Conservation (phyloP, 2,797 vertebrate species). For the Danionella dracula region DNA sequence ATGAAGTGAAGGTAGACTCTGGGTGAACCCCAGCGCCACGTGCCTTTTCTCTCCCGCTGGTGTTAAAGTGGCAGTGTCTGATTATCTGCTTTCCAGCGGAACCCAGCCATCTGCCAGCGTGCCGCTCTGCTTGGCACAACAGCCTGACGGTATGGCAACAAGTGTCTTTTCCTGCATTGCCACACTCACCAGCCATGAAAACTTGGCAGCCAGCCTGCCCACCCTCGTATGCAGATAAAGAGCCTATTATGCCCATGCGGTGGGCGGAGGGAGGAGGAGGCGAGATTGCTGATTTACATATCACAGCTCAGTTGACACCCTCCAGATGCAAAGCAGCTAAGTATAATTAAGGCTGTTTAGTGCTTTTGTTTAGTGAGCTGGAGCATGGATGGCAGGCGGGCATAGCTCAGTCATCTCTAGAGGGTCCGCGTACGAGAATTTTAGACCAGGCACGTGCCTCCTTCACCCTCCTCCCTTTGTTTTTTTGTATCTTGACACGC, state of each 20-base stretch:
- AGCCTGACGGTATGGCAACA: slow-evolving; percentile 72
- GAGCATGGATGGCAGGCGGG: slow-evolving; percentile 48
- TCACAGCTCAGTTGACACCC: slow-evolving; percentile 67
- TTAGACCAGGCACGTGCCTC: slow-evolving; percentile 51
- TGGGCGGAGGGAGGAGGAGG: slow-evolving; percentile 46
- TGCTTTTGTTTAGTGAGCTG: slow-evolving; percentile 70
- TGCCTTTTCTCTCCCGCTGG: slow-evolving; percentile 50
- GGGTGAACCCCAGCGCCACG: slow-evolving; percentile 38
- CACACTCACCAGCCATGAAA: slow-evolving; percentile 65
- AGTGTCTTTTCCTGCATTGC: slow-evolving; percentile 75
- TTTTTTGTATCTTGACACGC: slow-evolving; percentile 54
- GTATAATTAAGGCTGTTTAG: slow-evolving; percentile 76
- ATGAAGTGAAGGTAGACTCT: slow-evolving; percentile 50
- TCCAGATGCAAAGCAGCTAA: slow-evolving; percentile 72
- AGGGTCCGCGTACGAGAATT: slow-evolving; percentile 63
- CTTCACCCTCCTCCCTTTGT: slow-evolving; percentile 30
- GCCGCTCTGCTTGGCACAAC: slow-evolving; percentile 58
- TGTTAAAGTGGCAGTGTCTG: slow-evolving; percentile 55
- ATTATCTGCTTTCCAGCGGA: slow-evolving; percentile 59
- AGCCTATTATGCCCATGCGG: slow-evolving; percentile 73
- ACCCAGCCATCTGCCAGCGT: slow-evolving; percentile 41
- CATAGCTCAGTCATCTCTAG: slow-evolving; percentile 49
- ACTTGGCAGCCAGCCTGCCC: slow-evolving; percentile 73
- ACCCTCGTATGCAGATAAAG: slow-evolving; percentile 69
- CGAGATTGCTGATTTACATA: slow-evolving; percentile 73